Evolutionary conservation across 2,797 vertebrate genomes (phyloP).

Genomic region (Pipistrellus nathusii): DNA sequence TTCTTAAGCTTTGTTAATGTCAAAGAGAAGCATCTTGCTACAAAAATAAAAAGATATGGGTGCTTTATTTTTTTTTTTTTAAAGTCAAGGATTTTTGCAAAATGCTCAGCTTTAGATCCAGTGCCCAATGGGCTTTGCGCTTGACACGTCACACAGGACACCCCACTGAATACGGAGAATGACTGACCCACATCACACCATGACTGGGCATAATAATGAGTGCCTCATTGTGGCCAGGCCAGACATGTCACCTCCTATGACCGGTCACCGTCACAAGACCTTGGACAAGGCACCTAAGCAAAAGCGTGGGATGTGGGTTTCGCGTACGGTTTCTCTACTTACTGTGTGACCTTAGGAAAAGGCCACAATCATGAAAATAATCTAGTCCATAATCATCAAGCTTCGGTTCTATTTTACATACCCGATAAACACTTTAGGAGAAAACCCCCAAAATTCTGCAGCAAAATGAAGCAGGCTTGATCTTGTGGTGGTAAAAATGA

Average conservation of each 20-base stretch:
- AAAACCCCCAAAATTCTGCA: conserved; percentile 71
- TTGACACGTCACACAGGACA: background rate
- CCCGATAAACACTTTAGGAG: conserved; percentile 82
- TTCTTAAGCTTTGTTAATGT: background rate
- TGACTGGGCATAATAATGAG: background rate
- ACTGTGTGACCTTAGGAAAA: background rate
- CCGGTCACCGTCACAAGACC: background rate
- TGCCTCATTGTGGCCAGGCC: background rate
- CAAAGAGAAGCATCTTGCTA: background rate
- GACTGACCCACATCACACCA: background rate
- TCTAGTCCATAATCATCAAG: conserved; percentile 83
- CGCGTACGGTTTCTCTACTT: background rate
- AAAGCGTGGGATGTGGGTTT: background rate
- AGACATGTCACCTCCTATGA: background rate
- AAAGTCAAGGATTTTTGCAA: background rate
- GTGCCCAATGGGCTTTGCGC: background rate
- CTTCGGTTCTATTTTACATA: conserved; percentile 80
- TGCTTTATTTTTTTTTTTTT: background rate
- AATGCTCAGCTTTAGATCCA: background rate
- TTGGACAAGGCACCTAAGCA: background rate
- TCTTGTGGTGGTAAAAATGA: conserved; percentile 51
- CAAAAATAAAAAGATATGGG: background rate
- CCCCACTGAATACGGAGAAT: background rate
- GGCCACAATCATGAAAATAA: conserved; percentile 81
- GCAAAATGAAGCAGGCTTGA: conserved; percentile 42